Evolutionary conservation across 1,140 invertebrate species (phyloP), one percentile per base, ranked within the genome.

Genomic region (Lordiphosa stackelbergi): DNA sequence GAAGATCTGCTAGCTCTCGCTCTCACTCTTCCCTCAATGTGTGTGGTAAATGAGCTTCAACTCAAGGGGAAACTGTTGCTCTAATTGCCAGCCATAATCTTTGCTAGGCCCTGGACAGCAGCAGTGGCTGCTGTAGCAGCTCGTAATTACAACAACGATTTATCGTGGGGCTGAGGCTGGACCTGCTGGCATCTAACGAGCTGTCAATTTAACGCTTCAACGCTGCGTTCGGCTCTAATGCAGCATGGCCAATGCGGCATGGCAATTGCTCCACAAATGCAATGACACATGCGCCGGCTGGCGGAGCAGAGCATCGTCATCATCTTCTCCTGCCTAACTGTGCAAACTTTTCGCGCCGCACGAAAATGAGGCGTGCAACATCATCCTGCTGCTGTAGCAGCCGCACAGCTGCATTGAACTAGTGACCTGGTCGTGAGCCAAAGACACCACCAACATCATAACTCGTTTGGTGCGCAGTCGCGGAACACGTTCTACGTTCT

Each of bases 171-270:
- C 56, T 43, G 42, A 43, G 36, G 51, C 60, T 74, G 65, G 60
- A 66, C 56, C 60, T 69, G 72, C 72, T 71, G 75, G 61, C 64
- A 63, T 70, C 75, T 81, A 81, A 81, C 75, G 73, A 81, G 75
- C 75, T 83, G 77, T 83, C 79, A 83, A 83, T 81, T 81, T 83
- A 83, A 81, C 75, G 75, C 75, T 83, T 81, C 77, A 81, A 73
- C 72, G 75, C 68, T 70, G 73, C 59, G 75, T 77, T 77, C 54
- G 73, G 47, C 35, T 61, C 48, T 66, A 73, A 74, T 73, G 65
- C 52, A 31, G 28, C 57, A 59, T 69, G 52, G 35, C 19, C 16
- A 56, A 66, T 41, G 38, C 16, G 61, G 64, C 77, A 66, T 81
- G 63, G 64, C 55, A 83, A 83, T 83, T 83, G 77, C 77, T 83